Conservation (phyloP, 2,113 vertebrate species). For the Columba livia region DNA sequence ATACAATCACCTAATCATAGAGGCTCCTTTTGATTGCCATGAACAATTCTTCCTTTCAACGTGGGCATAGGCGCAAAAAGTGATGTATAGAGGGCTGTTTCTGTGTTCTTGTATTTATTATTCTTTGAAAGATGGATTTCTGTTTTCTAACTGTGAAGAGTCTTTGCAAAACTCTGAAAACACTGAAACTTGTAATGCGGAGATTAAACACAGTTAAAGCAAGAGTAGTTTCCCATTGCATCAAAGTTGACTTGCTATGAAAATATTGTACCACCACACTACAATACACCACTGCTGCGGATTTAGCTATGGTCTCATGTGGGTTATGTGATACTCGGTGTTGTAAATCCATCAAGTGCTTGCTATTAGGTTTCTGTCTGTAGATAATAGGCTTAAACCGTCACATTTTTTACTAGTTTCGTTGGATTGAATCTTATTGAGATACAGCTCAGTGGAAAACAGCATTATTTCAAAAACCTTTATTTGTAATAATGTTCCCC, state of each 20-base stretch:
- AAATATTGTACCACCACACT: not conserved
- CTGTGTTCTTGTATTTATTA: not conserved
- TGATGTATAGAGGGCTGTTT: not conserved
- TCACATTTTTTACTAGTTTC: constrained; percentile 8
- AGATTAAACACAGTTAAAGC: not conserved
- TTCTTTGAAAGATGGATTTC: constrained; percentile 13
- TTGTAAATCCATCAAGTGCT: not conserved
- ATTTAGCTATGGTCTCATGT: not conserved
- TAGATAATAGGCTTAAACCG: constrained; percentile 12
- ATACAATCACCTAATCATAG: not conserved
- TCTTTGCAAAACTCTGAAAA: not conserved
- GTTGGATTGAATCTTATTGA: not conserved
- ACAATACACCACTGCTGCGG: not conserved
- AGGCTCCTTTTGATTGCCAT: not conserved
- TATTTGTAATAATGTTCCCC: not conserved
- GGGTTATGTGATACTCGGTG: not conserved
- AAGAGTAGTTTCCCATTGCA: not conserved
- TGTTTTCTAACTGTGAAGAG: not conserved
- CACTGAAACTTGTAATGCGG: not conserved
- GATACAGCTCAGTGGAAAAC: not conserved
- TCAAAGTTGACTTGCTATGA: not conserved
- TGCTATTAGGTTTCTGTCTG: not conserved
- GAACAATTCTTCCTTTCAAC: constrained; percentile 14
- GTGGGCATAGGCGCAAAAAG: not conserved
- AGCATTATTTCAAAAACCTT: not conserved